Base-by-base conservation (phyloP, 37 sponge, comb jelly and placozoan species). In the Cliona cf. orientalis region DNA sequence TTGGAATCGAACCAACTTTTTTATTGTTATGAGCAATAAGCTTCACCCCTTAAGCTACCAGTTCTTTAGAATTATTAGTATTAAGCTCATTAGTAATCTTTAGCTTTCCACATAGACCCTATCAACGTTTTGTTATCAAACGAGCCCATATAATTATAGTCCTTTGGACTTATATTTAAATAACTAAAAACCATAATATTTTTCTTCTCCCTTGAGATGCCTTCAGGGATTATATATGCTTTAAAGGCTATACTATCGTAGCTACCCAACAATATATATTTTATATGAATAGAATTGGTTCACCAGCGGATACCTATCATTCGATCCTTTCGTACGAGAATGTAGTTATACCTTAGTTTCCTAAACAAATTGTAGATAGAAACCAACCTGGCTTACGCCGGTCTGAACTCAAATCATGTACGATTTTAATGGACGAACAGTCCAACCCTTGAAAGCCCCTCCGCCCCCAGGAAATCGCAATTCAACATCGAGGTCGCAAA, bases 401-500 rank as follows among this genome's bases (percentile, higher is more conserved):
- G 72, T 85, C 93, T 88, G 93, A 92, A 92, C 93, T 92, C 93
- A 92, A 92, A 92, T 92, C 93, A 92, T 92, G 93, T 80, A 81
- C 81, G 86, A 80, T 89, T 89, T 93, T 89, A 85, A 85, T 85
- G 87, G 90, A 93, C 82, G 90, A 86, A 93, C 90, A 93, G 87
- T 86, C 94, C 90, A 84, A 92, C 93, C 93, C 89, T 88, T 92
- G 89, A 77, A 78, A 80, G 86, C 89, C 67, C 76, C 93, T 92
- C 73, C 89, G 69, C 89, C 85, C 59, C 84, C 91, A 90, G 94
- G 94, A 82, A 72, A 89, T 81, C 83, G 74, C 94, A 93, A 93
- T 93, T 93, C 94, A 93, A 93, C 94, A 93, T 93, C 94, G 94
- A 93, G 94, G 94, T 93, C 86, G 94, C 94, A 93, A 93, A 93